Base-by-base conservation (phyloP, 2,113 vertebrate genomes). In the Stegastes partitus region DNA sequence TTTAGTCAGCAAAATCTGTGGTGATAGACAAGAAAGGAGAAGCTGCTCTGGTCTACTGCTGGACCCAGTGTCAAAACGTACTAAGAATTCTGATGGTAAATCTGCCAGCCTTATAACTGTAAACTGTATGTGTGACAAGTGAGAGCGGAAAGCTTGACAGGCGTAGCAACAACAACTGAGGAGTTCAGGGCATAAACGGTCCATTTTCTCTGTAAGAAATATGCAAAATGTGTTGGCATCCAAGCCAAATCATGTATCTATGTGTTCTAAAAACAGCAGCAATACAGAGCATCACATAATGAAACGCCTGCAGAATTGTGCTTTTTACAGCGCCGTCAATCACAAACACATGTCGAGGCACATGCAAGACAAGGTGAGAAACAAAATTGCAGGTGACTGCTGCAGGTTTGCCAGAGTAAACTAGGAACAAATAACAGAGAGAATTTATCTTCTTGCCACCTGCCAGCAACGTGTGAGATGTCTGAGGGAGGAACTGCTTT, bases 391-490 rank as follows among this genome's bases (percentile, higher is more conserved):
- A 81, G 51, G 44, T 55, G 45, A 44, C 55, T 50, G 26, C 50
- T 39, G 70, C 50, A 55, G 42, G 22, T 61, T 57, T 81, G 31
- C 18, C 10, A 28, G 37, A 61, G n/a, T 64, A 72, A 83, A 74
- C 70, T 50, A 59, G 51, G 22, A 71, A 89, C 72, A 79, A 74
- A 87, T 61, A 82, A 83, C 64, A 68, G 42, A 50, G 42, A 47
- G 54, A 81, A 70, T 57, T 19, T 76, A 63, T 69, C 39, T 63
- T 45, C 73, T 77, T 66, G 25, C 86, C 84, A 91, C 83, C 89
- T 77, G 84, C 84, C 74, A 83, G 63, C 76, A 84, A 50, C 19
- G 44, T 58, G 70, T 85, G 70, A 64, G 49, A 83, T 67, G 68
- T 87, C 77, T 76, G 25, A 54, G 74, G 44, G 66, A 89, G 64